A percentile compares a stretch with the other conserved stretches of the same genome.
Conservation (phyloP, 2,113 vertebrate species). For the Myxocyprinus asiaticus region DNA sequence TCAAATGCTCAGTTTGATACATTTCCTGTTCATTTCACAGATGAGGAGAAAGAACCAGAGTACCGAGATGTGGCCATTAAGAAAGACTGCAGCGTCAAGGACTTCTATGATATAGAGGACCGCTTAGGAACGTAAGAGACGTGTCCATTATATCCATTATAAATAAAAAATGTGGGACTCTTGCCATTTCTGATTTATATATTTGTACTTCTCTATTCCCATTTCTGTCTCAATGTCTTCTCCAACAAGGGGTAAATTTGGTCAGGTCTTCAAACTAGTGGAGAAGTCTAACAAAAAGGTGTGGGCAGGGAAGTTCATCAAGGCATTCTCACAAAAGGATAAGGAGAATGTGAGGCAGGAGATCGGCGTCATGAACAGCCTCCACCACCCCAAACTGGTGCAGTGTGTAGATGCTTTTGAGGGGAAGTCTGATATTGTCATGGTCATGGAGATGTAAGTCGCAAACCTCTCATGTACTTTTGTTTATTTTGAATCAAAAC, state of each 20-base stretch:
- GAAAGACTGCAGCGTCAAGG: conserved; percentile 86
- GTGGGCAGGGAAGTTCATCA: conserved; percentile 99
- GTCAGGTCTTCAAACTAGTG: conserved; percentile 94
- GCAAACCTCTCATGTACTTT: not conserved
- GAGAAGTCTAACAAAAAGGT: conserved; percentile 93
- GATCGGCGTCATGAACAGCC: conserved; percentile 96
- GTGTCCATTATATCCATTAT: not conserved
- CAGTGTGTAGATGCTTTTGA: conserved; percentile 98
- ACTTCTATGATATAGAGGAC: conserved; percentile 93
- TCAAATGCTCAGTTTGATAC: not conserved
- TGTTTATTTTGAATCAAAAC: too few relatives aligned
- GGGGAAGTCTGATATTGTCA: conserved; percentile 95
- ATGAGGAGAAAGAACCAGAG: conserved; percentile 83
- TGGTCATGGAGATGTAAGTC: conserved; percentile 98
- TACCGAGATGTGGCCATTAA: conserved; percentile 87
- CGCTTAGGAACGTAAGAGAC: conserved; percentile 90
- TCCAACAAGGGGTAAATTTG: conserved; percentile 90
- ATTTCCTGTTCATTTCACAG: conserved; percentile 47
- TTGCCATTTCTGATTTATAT: not conserved
- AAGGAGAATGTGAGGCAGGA: conserved; percentile 93
- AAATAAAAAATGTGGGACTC: not conserved
- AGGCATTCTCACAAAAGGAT: conserved; percentile 93
- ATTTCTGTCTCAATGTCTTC: not conserved
- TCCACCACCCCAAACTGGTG: conserved; percentile 96
- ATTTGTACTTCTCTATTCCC: too few relatives aligned